These are phyloP conservation scores for Cyanocitta stelleri DNA, from an alignment of 2,113 vertebrate genomes.

Conservation along the genomic window DNA sequence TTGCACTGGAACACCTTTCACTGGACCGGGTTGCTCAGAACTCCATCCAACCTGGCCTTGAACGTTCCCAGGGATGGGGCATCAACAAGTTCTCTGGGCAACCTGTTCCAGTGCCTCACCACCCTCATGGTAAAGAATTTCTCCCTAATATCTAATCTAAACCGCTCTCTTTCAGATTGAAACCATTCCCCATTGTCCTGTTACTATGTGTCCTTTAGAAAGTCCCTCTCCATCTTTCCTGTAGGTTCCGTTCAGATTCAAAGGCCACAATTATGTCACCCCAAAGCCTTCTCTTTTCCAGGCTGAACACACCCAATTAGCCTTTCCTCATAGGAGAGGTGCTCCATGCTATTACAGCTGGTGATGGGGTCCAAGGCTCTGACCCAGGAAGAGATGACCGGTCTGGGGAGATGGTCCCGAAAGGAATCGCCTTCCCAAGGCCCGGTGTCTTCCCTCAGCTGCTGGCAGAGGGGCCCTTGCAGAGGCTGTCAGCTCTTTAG, in stretches of 20 bases:
- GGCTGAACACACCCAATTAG: not conserved
- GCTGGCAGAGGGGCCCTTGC: too few relatives aligned
- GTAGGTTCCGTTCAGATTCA: not conserved
- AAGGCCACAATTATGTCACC: too few relatives aligned
- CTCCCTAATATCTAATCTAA: not conserved
- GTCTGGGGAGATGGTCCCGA: too few relatives aligned
- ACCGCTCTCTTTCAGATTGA: not conserved
- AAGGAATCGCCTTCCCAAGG: too few relatives aligned
- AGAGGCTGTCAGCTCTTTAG: too few relatives aligned
- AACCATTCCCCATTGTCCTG: not conserved
- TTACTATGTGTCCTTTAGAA: not conserved
- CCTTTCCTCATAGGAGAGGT: not conserved
- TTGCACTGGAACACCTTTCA: not conserved
- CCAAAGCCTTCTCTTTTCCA: not conserved
- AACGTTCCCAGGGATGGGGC: not conserved
- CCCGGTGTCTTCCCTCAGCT: too few relatives aligned
- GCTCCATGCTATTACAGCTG: not conserved
- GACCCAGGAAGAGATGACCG: too few relatives aligned
- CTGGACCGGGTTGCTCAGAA: not conserved
- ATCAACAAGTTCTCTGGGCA: not conserved
- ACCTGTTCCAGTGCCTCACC: not conserved
- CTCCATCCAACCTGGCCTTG: not conserved
- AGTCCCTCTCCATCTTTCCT: not conserved
- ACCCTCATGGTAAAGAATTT: not conserved
- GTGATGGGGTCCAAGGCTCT: too few relatives aligned